Percentiles rank a stretch among this genome's conserved stretches.
Conservation (phyloP, 2,113 vertebrate genomes). For the Poeciliopsis occidentalis region DNA sequence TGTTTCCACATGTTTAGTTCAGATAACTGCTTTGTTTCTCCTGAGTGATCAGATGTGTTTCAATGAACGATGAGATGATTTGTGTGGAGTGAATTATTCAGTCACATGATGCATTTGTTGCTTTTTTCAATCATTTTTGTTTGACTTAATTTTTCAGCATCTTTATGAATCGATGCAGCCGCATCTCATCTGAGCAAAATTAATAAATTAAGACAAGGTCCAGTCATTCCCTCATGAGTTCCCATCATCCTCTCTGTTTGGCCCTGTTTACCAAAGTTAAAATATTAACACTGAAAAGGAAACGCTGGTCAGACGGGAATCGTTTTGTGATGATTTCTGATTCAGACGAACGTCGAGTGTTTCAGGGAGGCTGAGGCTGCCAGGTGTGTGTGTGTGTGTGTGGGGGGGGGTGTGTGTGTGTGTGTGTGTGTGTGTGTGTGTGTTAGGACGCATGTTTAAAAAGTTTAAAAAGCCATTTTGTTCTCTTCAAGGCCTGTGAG, state of each 20-base stretch:
- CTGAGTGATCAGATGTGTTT: too few relatives aligned
- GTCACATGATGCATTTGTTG: too few relatives aligned
- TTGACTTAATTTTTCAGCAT: too few relatives aligned
- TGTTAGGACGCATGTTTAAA: slow-evolving; percentile 13
- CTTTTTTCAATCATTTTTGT: too few relatives aligned
- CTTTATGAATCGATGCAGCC: too few relatives aligned
- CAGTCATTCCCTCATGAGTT: not conserved
- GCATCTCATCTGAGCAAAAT: too few relatives aligned
- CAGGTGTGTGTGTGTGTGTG: not conserved
- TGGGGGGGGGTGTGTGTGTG: not conserved
- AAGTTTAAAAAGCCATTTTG: slow-evolving; percentile 24
- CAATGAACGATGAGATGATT: too few relatives aligned
- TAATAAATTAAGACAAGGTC: slow-evolving; percentile 11
- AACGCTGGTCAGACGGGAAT: slow-evolving; percentile 19
- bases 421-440: not conserved
- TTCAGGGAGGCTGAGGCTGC: slow-evolving; percentile 14
- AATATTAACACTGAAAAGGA: slow-evolving; percentile 40
- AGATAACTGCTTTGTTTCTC: too few relatives aligned
- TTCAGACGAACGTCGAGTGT: slow-evolving; percentile 58
- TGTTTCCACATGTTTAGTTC: too few relatives aligned
- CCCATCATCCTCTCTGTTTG: not conserved
- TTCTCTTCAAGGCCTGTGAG: slow-evolving; percentile 22
- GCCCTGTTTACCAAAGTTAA: slow-evolving; percentile 22
- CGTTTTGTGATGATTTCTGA: slow-evolving; percentile 35
- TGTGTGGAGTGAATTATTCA: too few relatives aligned